Conservation (phyloP, 2,888 invertebrate genomes). For the Tholera decimalis region DNA sequence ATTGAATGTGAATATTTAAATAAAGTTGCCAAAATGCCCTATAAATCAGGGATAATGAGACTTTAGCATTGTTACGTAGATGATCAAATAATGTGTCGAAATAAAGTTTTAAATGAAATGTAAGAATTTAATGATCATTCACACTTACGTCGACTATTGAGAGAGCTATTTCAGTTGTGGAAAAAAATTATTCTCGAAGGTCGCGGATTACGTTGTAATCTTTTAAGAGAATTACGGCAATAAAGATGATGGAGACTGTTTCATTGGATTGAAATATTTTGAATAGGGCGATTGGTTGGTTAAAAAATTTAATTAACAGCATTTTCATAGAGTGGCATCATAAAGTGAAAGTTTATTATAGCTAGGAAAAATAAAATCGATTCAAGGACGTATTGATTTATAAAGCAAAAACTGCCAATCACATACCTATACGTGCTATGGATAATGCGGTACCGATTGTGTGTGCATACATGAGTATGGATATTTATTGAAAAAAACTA, state of each 20-base stretch:
- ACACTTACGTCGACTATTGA: slow-evolving; percentile 34
- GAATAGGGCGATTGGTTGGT: not conserved
- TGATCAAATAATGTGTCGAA: slow-evolving; percentile 45
- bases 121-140: slow-evolving; percentile 46
- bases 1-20: slow-evolving; percentile 63
- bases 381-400: slow-evolving; percentile 67
- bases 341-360: slow-evolving; percentile 19
- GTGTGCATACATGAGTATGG: not conserved
- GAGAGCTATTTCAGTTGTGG: slow-evolving; percentile 50
- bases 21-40: slow-evolving; percentile 69
- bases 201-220: not conserved
- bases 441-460: slow-evolving; percentile 10
- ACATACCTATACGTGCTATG: slow-evolving; percentile 27
- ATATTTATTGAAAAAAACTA: slow-evolving; percentile 9
- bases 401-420: slow-evolving; percentile 44
- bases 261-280: not conserved
- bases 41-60: slow-evolving; percentile 59
- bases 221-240: slow-evolving; percentile 1
- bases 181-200: slow-evolving; percentile 42
- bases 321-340: slow-evolving; percentile 6
- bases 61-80: slow-evolving; percentile 44
- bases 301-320: not conserved
- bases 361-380: slow-evolving; percentile 59
- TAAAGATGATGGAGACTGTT: not conserved
- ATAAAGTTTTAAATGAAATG: slow-evolving; percentile 44